Evolutionary conservation across 2,888 invertebrate genomes (phyloP).

Genomic region (Cinara cedri): DNA sequence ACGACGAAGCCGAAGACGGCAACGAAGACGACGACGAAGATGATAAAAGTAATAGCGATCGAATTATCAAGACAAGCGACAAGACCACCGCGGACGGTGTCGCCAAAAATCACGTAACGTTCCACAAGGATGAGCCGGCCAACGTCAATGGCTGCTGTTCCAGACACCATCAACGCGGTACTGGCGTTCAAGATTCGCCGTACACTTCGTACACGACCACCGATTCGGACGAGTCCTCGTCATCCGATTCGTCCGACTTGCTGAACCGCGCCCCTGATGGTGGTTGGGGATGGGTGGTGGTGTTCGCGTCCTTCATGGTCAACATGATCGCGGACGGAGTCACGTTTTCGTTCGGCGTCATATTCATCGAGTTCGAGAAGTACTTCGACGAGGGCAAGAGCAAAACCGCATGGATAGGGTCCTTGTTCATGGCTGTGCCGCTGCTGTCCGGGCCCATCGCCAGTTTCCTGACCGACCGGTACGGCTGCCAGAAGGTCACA

Average conservation of each 20-base stretch:
- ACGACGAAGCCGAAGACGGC: background rate
- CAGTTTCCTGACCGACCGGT: slow-evolving; percentile 80
- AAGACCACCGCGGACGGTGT: slow-evolving; percentile 11
- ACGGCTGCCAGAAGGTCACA: slow-evolving; percentile 78
- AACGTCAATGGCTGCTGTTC: background rate
- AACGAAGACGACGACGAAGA: background rate
- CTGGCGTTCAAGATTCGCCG: slow-evolving; percentile 57
- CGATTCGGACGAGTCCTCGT: slow-evolving; percentile 57
- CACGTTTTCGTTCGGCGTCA: slow-evolving; percentile 89
- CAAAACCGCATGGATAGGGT: slow-evolving; percentile 88
- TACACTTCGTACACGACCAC: slow-evolving; percentile 51
- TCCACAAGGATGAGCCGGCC: slow-evolving; percentile 32
- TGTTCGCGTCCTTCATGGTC: slow-evolving; percentile 85
- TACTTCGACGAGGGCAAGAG: slow-evolving; percentile 83
- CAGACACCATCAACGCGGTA: slow-evolving; percentile 31
- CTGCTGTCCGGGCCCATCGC: slow-evolving; percentile 84
- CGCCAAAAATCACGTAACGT: slow-evolving; percentile 39
- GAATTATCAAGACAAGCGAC: background rate
- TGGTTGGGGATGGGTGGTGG: slow-evolving; percentile 93
- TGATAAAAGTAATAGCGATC: background rate
- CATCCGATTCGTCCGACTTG: slow-evolving; percentile 64
- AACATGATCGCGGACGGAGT: slow-evolving; percentile 91
- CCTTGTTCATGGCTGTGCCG: slow-evolving; percentile 90
- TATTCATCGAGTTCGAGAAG: slow-evolving; percentile 83
- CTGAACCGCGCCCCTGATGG: slow-evolving; percentile 81